phyloP scores from a whole-genome alignment of 2,113 vertebrate genomes.

The Tragelaphus imberbis region DNA sequence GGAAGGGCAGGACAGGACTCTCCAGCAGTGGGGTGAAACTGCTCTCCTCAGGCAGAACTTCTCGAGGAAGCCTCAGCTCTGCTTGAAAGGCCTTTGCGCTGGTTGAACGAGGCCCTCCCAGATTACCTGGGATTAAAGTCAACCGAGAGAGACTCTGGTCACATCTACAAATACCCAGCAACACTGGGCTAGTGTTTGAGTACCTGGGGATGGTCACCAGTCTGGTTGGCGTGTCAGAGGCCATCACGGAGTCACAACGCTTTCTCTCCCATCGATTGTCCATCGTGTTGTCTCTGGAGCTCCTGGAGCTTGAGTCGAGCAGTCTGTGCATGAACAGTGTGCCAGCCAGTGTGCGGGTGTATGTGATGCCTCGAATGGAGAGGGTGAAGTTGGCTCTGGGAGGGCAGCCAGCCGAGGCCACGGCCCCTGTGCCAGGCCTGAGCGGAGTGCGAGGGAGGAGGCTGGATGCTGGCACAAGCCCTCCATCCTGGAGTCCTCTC shows the following conservation, averaged over 20 bases:
- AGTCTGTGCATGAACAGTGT: not conserved
- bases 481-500: not conserved
- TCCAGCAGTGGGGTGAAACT: not conserved
- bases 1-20: not conserved
- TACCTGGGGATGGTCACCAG: not conserved
- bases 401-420: accelerated
- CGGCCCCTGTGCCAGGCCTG: not conserved
- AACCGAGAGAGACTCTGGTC: not conserved
- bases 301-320: not conserved
- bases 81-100: not conserved
- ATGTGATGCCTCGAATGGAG: not conserved
- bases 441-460: not conserved
- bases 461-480: not conserved
- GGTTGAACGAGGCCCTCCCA: not conserved
- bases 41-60: not conserved
- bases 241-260: not conserved
- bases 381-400: not conserved
- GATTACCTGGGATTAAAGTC: too few species aligned
- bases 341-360: accelerated
- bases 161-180: too few species aligned
- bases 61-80: not conserved
- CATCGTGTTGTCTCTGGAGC: accelerated
- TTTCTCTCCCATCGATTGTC: not conserved
- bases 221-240: accelerated
- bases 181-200: not conserved